Evolutionary conservation across 2,797 vertebrate species (phyloP).

Genomic region (Microchirus variegatus): DNA sequence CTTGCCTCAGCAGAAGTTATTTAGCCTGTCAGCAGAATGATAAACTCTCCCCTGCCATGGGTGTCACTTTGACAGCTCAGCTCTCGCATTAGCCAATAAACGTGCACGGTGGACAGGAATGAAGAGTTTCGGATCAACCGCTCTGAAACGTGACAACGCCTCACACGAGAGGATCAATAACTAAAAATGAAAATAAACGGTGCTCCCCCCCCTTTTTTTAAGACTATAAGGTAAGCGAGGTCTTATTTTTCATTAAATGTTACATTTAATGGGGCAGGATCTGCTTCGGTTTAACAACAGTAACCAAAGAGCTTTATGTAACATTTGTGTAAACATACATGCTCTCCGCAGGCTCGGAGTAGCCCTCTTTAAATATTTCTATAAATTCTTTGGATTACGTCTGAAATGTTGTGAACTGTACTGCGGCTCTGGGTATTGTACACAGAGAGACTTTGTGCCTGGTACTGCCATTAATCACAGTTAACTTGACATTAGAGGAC

Average conservation of each 20-base stretch:
- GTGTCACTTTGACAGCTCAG: constrained; percentile 66
- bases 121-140: constrained; percentile 42
- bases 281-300: constrained; percentile 13
- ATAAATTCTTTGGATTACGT: constrained; percentile 46
- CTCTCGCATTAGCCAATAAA: constrained; percentile 66
- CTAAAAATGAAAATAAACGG: constrained; percentile 45
- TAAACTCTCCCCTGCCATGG: constrained; percentile 73
- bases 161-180: constrained; percentile 44
- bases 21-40: constrained; percentile 83
- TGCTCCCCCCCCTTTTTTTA: constrained; percentile 3
- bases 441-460: constrained; percentile 64
- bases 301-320: constrained; percentile 6
- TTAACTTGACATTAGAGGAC: constrained; percentile 69
- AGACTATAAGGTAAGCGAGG: neutral
- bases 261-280: constrained; percentile 28
- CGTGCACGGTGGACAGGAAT: constrained; percentile 49
- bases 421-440: constrained; percentile 55
- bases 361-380: constrained; percentile 38
- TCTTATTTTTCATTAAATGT: constrained; percentile 9
- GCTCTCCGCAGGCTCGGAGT: neutral
- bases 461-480: constrained; percentile 67
- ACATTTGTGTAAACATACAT: constrained; percentile 6
- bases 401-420: constrained; percentile 38
- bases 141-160: constrained; percentile 37
- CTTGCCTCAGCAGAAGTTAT: constrained; percentile 78